phyloP scores from a whole-genome alignment of 2,797 vertebrate species.

The Enteromius unitaeniatus region DNA sequence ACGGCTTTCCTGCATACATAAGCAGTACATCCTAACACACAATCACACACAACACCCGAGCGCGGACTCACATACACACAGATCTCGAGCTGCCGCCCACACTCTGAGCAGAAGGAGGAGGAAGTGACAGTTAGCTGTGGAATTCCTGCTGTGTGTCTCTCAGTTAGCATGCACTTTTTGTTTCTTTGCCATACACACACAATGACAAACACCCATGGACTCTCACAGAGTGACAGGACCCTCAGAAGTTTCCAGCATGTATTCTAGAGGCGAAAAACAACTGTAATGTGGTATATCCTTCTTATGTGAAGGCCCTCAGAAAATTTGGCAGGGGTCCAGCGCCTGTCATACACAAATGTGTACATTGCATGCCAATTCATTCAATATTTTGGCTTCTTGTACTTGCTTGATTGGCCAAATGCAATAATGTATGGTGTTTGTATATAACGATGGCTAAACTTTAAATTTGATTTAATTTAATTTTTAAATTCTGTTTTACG shows the following conservation, averaged over 20 bases:
- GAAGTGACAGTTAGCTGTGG: slow-evolving; percentile 58
- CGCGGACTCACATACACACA: slow-evolving; percentile 5
- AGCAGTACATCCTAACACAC: slow-evolving; percentile 18
- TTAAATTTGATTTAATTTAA: not conserved
- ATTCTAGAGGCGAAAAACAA: slow-evolving; percentile 3
- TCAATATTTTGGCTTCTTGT: not conserved
- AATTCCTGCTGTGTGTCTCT: slow-evolving; percentile 62
- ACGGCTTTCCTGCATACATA: slow-evolving; percentile 21
- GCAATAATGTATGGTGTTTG: no score
- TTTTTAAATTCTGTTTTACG: not conserved
- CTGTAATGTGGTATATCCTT: slow-evolving; percentile 17
- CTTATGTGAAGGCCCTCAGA: slow-evolving; percentile 1
- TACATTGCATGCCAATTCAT: not conserved
- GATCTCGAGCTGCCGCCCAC: slow-evolving; percentile 39
- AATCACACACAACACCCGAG: not conserved
- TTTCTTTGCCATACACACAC: slow-evolving; percentile 45
- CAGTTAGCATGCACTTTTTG: slow-evolving; percentile 53
- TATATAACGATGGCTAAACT: not conserved
- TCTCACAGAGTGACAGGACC: slow-evolving; percentile 38
- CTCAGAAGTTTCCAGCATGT: slow-evolving; percentile 37
- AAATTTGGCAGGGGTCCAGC: not conserved
- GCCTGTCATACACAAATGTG: not conserved
- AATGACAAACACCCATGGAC: slow-evolving; percentile 51
- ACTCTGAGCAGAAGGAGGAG: slow-evolving; percentile 37
- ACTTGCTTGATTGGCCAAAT: not conserved